These are phyloP conservation scores for Drosophila hydei DNA, from an alignment of 1,140 invertebrate species.

Conservation along the genomic window DNA sequence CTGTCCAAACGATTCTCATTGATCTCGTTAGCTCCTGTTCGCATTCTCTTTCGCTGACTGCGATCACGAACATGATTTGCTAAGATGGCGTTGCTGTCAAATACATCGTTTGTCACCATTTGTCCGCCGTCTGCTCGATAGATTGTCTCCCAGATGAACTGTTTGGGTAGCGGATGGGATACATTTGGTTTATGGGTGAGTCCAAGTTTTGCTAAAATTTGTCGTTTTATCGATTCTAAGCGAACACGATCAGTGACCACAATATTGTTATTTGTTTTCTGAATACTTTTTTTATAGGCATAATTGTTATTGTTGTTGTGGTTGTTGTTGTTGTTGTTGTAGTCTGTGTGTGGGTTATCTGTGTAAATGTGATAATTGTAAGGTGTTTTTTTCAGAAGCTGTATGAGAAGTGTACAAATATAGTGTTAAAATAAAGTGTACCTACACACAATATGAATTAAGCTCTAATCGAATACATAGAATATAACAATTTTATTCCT, in stretches of 20 bases:
- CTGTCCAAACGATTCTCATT: neutral
- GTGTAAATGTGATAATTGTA: constrained; percentile 76
- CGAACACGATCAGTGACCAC: constrained; percentile 85
- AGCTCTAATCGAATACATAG: too few relatives aligned
- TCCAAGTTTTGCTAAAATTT: constrained; percentile 90
- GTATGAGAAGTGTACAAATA: constrained; percentile 1
- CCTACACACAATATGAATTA: neutral
- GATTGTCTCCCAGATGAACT: constrained; percentile 89
- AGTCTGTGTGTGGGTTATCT: constrained; percentile 76
- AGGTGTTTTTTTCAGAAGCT: constrained; percentile 54
- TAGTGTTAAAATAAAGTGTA: neutral
- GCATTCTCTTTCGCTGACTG: constrained; percentile 15
- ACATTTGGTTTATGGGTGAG: constrained; percentile 89
- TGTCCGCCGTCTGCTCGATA: constrained; percentile 85
- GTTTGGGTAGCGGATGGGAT: constrained; percentile 87
- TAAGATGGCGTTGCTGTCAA: constrained; percentile 29
- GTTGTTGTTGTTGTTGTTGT: constrained; percentile 59
- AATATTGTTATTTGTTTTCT: constrained; percentile 50
- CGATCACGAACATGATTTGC: neutral
- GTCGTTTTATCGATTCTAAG: constrained; percentile 90
- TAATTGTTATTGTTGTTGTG: constrained; percentile 57
- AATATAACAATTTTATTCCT: too few relatives aligned
- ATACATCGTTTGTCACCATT: constrained; percentile 50
- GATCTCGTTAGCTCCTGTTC: neutral
- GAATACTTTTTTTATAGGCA: constrained; percentile 56